A percentile compares a stretch with the other conserved stretches of the same genome.
Conservation (phyloP, 1,140 invertebrate species). For the Procambarus clarkii region DNA sequence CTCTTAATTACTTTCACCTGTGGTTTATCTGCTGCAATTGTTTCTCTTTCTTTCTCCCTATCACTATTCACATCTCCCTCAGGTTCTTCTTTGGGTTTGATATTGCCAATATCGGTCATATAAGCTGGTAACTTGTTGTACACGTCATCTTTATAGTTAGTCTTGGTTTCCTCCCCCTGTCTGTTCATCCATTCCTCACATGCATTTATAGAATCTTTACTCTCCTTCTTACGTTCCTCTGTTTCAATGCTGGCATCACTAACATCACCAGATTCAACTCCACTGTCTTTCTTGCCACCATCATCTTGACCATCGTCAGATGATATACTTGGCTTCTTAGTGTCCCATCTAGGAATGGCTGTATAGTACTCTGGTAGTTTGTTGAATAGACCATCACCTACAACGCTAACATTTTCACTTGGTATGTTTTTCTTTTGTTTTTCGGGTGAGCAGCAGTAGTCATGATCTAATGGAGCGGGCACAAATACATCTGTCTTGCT, state of each 20-base stretch:
- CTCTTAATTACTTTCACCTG: slow-evolving; percentile 73
- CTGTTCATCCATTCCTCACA: neutral
- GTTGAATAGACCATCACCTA: slow-evolving; percentile 10
- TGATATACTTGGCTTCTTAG: slow-evolving; percentile 40
- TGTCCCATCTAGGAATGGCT: slow-evolving; percentile 21
- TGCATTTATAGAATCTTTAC: neutral
- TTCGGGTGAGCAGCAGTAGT: slow-evolving; percentile 76
- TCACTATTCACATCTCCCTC: slow-evolving; percentile 42
- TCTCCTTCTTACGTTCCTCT: slow-evolving; percentile 65
- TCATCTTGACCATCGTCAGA: slow-evolving; percentile 55
- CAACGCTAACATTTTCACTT: neutral
- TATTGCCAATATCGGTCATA: slow-evolving; percentile 68
- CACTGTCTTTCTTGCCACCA: slow-evolving; percentile 76
- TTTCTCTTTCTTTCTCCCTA: slow-evolving; percentile 69
- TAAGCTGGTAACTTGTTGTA: slow-evolving; percentile 73
- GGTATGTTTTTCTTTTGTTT: slow-evolving; percentile 38
- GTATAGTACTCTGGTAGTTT: slow-evolving; percentile 64
- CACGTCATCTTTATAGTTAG: neutral
- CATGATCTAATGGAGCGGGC: slow-evolving; percentile 77
- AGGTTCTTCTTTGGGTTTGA: slow-evolving; percentile 43
- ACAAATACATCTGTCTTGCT: slow-evolving; percentile 32
- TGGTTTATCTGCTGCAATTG: slow-evolving; percentile 37
- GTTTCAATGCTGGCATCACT: slow-evolving; percentile 76
- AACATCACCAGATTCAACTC: slow-evolving; percentile 76
- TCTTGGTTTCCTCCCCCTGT: neutral